Conservation (phyloP, 2,888 invertebrate genomes). For the Orthonychiurus folsomi region DNA sequence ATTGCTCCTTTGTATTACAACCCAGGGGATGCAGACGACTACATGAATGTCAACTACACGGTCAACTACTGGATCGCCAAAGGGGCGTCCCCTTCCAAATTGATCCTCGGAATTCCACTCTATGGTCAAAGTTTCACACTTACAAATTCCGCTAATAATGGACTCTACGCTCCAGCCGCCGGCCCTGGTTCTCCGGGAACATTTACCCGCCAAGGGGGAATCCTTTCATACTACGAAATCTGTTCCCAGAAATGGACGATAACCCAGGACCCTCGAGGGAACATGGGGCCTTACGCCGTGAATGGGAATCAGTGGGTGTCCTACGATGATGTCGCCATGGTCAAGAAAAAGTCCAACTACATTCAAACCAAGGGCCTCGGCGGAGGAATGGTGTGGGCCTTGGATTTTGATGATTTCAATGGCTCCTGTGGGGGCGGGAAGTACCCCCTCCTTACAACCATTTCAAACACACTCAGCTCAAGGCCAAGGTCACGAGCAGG, state of each 20-base stretch:
- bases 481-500: not conserved
- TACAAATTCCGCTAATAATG: slow-evolving; percentile 46
- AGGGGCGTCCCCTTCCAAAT: slow-evolving; percentile 56
- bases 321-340: slow-evolving; percentile 58
- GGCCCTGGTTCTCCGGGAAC: slow-evolving; percentile 63
- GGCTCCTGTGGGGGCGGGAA: slow-evolving; percentile 42
- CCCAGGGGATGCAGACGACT: slow-evolving; percentile 37
- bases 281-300: slow-evolving; percentile 65
- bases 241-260: slow-evolving; percentile 48
- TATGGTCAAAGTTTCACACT: slow-evolving; percentile 43
- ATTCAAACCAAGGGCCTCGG: slow-evolving; percentile 43
- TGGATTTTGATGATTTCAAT: slow-evolving; percentile 50
- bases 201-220: slow-evolving; percentile 61
- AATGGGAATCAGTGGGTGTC: slow-evolving; percentile 68
- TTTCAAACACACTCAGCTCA: slow-evolving; percentile 24
- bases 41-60: slow-evolving; percentile 50
- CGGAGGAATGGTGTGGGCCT: slow-evolving; percentile 51
- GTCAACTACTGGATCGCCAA: slow-evolving; percentile 63
- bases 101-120: slow-evolving; percentile 55
- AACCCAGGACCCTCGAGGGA: slow-evolving; percentile 53
- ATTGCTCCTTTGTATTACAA: slow-evolving; percentile 42
- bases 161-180: slow-evolving; percentile 53
- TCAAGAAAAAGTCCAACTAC: slow-evolving; percentile 49
- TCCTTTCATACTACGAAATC: slow-evolving; percentile 68
- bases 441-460: slow-evolving; percentile 45